phyloP scores from a whole-genome alignment of 2,888 invertebrate species.

The Mesopsocus fuscifrons region DNA sequence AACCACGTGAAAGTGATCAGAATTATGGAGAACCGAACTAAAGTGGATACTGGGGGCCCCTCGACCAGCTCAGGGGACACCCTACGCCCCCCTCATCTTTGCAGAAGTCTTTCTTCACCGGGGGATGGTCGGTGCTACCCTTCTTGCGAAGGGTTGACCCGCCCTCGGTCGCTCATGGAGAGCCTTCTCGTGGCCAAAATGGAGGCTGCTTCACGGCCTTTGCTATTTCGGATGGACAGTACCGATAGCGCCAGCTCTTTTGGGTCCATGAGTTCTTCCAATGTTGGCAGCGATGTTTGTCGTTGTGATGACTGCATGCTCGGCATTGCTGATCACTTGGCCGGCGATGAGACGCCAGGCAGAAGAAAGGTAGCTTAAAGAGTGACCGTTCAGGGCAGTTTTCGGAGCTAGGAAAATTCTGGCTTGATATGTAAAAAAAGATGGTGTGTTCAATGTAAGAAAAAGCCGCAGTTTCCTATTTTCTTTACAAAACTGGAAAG shows the following conservation, averaged over 20 bases:
- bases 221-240: conserved; percentile 49
- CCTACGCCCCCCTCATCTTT: not conserved
- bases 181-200: conserved; percentile 62
- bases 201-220: conserved; percentile 39
- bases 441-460: no score
- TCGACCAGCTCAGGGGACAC: not conserved
- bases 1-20: no score
- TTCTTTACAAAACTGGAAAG: no score
- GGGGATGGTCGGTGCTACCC: not conserved
- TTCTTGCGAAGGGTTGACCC: conserved; percentile 20
- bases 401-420: no score
- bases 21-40: no score
- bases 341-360: conserved; percentile 18
- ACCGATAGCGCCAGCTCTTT: conserved; percentile 43
- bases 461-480: no score
- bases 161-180: conserved; percentile 64
- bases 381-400: no score
- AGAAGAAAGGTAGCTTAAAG: conserved; percentile 23
- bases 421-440: no score
- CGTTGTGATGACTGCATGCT: conserved; percentile 67
- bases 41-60: not conserved
- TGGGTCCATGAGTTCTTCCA: conserved; percentile 43
- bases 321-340: conserved; percentile 59
- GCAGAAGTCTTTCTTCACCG: not conserved
- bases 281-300: conserved; percentile 50